Evolutionary conservation across 2,888 invertebrate species (phyloP), one percentile per base, ranked within the genome.

Genomic region (Hoplodrina ambigua): DNA sequence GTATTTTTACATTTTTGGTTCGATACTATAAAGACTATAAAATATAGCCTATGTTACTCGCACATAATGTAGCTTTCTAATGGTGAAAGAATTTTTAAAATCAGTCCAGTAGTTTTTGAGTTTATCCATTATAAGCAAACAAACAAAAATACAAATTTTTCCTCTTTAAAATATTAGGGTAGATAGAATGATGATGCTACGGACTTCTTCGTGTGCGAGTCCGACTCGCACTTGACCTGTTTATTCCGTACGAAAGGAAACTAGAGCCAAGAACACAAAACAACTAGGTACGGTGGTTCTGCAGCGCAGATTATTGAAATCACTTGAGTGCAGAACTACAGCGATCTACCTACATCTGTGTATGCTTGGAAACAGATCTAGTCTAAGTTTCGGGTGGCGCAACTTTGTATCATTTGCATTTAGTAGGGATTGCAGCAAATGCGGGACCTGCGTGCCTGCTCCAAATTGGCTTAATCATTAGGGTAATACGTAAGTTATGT

Each of bases 391-490:
- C 74, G 80, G 81, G 67, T 75, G 61, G 75, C 56, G 30, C 64
- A 85, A 85, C 71, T 85, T 85, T 75, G 84, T 77, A 74, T 58
- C 76, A 85, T 84, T 85, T 83, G 81, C 85, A 85, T 84, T 83
- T 81, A 83, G 73, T 60, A 63, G 64, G 76, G 79, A 75, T 75
- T 75, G 56, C 57, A 65, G 67, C 55, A 69, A 84, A 84, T 77
- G 69, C 68, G 68, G 69, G 61, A 55, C 58, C 73, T 72, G 66
- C 66, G 69, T 64, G 50, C 50, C 25, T 68, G 46, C 53, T 60
- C 19, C 64, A 62, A 80, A 78, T 72, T 72, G 62, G 61, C 72
- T 69, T 72, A 73, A 70, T 68, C 53, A 50, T 77, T 50, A 55
- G 15, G 25, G 56, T 70, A 57, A 58, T 59, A 61, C 69, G 58